These are phyloP conservation scores for Camponotus vicinus DNA, from an alignment of 1,140 invertebrate genomes.

Conservation along the genomic window DNA sequence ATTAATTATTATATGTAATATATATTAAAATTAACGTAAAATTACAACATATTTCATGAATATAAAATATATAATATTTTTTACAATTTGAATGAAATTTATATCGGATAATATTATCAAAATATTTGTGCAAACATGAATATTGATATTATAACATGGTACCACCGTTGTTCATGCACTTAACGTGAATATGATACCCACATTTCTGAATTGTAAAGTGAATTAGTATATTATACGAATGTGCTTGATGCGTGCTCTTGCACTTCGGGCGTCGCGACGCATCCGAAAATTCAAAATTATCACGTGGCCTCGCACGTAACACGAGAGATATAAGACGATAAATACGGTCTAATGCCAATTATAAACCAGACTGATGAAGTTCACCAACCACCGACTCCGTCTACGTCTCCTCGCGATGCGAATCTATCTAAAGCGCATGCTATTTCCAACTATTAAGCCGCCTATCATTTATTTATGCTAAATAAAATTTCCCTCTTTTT, in stretches of 20 bases:
- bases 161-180: not conserved
- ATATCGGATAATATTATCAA: not conserved
- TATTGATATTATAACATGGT: not conserved
- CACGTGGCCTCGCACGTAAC: slow-evolving; percentile 38
- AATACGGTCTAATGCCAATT: slow-evolving; percentile 55
- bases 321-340: slow-evolving; percentile 30
- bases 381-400: slow-evolving; percentile 58
- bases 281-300: slow-evolving; percentile 49
- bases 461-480: not conserved
- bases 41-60: not conserved
- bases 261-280: not conserved
- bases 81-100: not conserved
- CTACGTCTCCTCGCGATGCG: not conserved
- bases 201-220: not conserved
- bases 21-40: not conserved
- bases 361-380: slow-evolving; percentile 61
- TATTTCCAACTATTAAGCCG: not conserved
- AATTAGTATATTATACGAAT: slow-evolving; percentile 32
- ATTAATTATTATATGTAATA: too few relatives aligned
- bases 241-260: slow-evolving; percentile 23
- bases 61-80: not conserved
- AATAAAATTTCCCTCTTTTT: not conserved
- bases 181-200: slow-evolving; percentile 1
- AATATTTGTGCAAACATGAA: not conserved
- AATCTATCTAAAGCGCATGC: not conserved